Conservation (phyloP, 2,797 vertebrate species). For the Tangara arthus region DNA sequence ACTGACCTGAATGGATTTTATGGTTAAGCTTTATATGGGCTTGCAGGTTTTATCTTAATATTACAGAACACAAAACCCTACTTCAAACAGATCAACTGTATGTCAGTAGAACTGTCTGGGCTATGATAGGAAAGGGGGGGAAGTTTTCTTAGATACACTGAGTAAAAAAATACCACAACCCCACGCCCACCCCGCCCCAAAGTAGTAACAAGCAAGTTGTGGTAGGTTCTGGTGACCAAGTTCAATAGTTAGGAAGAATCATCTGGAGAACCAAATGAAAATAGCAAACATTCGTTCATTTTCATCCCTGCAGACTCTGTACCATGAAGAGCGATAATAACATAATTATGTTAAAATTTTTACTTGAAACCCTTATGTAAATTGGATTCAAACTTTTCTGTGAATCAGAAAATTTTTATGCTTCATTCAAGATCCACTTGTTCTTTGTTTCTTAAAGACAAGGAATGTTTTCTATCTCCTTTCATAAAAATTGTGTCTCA, state of each 20-base stretch:
- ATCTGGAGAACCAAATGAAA: not conserved
- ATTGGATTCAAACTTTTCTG: not conserved
- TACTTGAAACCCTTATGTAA: not conserved
- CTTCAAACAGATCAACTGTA: not conserved
- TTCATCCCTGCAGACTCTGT: not conserved
- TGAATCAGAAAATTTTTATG: not conserved
- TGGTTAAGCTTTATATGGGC: not conserved
- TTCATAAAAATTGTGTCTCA: not conserved
- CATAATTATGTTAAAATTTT: not conserved
- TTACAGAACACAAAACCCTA: not conserved
- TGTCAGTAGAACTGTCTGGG: not conserved
- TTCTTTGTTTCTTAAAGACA: not conserved
- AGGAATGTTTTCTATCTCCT: not conserved
- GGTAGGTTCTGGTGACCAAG: not conserved
- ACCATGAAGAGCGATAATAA: not conserved
- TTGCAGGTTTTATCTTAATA: not conserved
- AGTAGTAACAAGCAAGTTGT: not conserved
- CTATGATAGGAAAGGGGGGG: not conserved
- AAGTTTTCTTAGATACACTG: not conserved
- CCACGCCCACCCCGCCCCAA: accelerated
- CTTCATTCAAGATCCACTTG: not conserved
- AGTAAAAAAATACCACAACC: not conserved
- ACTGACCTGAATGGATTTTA: not conserved
- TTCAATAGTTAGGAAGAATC: not conserved
- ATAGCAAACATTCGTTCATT: not conserved